These are phyloP conservation scores for Tauraco erythrolophus DNA, from an alignment of 2,113 vertebrate species.

Conservation along the genomic window DNA sequence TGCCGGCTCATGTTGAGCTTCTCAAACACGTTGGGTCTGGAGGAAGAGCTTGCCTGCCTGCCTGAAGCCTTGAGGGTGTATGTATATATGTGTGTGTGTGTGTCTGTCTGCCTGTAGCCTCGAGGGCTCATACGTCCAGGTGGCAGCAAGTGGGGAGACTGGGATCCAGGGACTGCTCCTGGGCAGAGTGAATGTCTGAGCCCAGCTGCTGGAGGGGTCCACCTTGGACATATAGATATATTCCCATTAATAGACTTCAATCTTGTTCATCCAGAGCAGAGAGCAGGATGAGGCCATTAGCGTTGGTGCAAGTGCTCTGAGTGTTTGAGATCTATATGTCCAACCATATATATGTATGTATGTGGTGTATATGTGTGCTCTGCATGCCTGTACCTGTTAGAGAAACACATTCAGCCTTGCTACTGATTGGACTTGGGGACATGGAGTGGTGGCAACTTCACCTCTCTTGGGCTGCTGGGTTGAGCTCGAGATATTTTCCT, in stretches of 20 bases:
- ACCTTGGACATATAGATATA: background rate
- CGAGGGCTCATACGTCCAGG: background rate
- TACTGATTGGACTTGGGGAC: background rate
- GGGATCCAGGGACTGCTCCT: background rate
- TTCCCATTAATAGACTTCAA: background rate
- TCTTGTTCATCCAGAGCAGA: background rate
- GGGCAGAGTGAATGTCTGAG: background rate
- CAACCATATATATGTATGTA: too few relatives aligned
- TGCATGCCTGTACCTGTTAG: background rate
- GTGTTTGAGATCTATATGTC: background rate
- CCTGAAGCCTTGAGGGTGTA: too few relatives aligned
- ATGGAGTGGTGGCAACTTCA: background rate
- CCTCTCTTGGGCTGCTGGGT: background rate
- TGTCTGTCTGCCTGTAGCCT: background rate
- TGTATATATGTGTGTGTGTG: too few relatives aligned
- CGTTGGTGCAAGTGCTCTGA: background rate
- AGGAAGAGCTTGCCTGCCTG: too few relatives aligned
- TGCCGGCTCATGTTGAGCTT: too few relatives aligned
- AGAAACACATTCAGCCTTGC: background rate
- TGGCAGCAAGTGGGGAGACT: background rate
- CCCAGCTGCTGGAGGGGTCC: background rate
- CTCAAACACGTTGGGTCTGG: too few relatives aligned
- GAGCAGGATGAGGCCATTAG: background rate
- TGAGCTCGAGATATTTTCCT: background rate
- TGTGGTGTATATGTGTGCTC: background rate